Conservation (phyloP, 2,113 vertebrate species). For the Rhinogobius similis region DNA sequence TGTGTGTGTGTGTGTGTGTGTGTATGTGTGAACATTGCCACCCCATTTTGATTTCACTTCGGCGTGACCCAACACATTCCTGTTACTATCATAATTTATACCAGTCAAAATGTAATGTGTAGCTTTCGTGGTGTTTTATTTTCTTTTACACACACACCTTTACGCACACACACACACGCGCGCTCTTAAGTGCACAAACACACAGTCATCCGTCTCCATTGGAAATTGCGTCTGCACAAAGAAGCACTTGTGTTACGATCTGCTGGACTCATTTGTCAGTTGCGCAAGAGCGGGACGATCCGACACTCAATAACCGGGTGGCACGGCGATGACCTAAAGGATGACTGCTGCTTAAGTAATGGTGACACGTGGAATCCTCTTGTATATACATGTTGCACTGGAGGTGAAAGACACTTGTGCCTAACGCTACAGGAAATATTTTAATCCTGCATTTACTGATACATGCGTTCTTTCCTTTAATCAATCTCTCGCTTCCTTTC, state of each 20-base stretch:
- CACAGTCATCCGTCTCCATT: conserved; percentile 61
- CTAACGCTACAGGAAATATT: conserved; percentile 17
- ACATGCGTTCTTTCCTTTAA: conserved; percentile 3
- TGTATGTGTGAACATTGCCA: no score
- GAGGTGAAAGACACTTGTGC: conserved; percentile 25
- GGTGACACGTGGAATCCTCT: conserved; percentile 50
- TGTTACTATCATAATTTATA: conserved; percentile 44
- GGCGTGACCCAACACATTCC: no score
- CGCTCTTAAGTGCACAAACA: conserved; percentile 17
- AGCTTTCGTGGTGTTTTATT: background rate
- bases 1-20: no score
- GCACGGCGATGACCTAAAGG: conserved; percentile 55
- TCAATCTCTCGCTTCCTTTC: conserved; percentile 48
- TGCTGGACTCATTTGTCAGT: conserved; percentile 60
- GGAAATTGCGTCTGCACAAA: conserved; percentile 53
- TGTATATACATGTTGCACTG: conserved; percentile 25
- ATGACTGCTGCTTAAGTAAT: conserved; percentile 47
- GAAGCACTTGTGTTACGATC: conserved; percentile 57
- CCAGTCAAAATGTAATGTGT: background rate
- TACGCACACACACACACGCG: conserved; percentile 14
- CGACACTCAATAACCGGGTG: conserved; percentile 55
- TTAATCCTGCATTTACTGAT: conserved; percentile 22
- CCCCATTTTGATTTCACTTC: no score
- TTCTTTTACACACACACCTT: conserved; percentile 20
- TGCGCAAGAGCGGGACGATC: conserved; percentile 52